These are phyloP conservation scores for Aldrovandia affinis DNA, from an alignment of 2,797 vertebrate species.

Conservation along the genomic window DNA sequence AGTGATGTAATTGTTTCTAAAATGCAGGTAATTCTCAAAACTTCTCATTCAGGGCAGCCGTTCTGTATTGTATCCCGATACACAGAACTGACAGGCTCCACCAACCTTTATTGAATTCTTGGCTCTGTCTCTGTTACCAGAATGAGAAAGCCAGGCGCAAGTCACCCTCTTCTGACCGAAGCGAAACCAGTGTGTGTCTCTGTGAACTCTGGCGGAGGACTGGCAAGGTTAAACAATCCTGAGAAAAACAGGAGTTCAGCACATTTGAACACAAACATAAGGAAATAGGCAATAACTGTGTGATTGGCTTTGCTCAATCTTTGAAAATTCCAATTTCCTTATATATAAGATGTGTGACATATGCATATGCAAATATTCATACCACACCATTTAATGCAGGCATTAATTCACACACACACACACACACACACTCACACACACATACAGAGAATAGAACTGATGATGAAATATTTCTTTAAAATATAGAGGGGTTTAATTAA, in stretches of 20 bases:
- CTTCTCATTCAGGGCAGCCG: background rate
- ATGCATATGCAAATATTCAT: too few relatives aligned
- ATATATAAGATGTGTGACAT: background rate
- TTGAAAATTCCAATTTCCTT: background rate
- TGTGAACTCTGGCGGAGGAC: too few relatives aligned
- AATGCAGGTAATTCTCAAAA: background rate
- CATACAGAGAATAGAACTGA: background rate
- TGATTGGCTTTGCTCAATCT: background rate
- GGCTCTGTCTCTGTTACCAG: background rate
- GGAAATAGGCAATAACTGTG: too few relatives aligned
- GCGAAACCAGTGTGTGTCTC: background rate
- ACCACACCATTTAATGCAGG: too few relatives aligned
- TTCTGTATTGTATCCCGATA: background rate
- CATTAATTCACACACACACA: background rate
- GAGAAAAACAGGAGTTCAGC: too few relatives aligned
- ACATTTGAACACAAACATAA: too few relatives aligned
- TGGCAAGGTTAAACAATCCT: too few relatives aligned
- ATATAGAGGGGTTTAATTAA: constrained; percentile 87
- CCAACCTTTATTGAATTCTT: background rate
- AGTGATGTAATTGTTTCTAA: background rate
- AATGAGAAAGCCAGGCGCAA: background rate
- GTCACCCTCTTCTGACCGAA: background rate
- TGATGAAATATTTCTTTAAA: constrained; percentile 64
- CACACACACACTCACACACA: background rate
- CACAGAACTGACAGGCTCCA: background rate